phyloP scores from a whole-genome alignment of 2,113 vertebrate species.

The Rhinichthys klamathensis region DNA sequence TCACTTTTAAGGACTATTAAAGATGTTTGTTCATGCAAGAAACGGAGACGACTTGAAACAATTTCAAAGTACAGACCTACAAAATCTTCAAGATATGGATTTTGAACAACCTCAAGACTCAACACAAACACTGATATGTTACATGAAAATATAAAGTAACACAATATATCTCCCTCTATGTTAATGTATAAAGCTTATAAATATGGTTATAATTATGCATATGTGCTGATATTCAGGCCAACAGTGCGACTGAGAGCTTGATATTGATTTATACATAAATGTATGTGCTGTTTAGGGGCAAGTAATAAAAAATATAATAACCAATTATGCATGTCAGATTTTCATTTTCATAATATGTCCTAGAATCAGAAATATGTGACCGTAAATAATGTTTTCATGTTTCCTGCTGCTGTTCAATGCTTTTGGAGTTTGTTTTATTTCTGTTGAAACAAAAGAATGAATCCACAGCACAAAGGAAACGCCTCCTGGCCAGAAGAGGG shows the following conservation, averaged over 20 bases:
- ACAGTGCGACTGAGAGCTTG: too few relatives aligned
- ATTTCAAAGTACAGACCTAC: neutral
- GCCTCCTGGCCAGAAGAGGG: neutral
- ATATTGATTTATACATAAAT: too few relatives aligned
- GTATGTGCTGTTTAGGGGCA: neutral
- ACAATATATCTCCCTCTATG: too few relatives aligned
- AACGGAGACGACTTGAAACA: neutral
- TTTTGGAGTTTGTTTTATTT: neutral
- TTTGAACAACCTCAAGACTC: neutral
- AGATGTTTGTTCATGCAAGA: neutral
- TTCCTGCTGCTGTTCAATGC: neutral
- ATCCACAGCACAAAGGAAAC: neutral
- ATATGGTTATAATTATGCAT: too few relatives aligned
- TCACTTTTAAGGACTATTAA: neutral
- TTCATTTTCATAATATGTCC: neutral
- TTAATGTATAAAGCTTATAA: too few relatives aligned
- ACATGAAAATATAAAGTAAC: too few relatives aligned
- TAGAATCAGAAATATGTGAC: neutral
- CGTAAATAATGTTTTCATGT: neutral
- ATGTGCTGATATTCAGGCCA: too few relatives aligned
- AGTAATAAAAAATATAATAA: neutral
- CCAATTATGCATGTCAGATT: neutral
- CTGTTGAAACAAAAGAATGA: neutral
- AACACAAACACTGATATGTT: neutral
- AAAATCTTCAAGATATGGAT: neutral